Conservation (phyloP, 2,113 vertebrate genomes). For the Chelonoidis abingdonii region DNA sequence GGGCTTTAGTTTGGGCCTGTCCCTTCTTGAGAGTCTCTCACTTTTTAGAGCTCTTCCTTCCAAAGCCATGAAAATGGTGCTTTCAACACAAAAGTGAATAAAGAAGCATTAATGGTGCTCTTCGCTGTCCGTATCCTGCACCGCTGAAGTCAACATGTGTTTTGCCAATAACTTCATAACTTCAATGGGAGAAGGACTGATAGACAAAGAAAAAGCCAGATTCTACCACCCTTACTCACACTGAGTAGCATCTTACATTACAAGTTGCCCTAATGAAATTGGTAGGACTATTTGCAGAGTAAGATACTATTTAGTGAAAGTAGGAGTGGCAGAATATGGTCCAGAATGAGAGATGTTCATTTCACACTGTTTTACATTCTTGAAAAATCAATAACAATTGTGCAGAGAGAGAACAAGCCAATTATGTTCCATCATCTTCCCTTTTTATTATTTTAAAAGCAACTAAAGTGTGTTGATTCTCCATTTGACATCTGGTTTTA, state of each 20-base stretch:
- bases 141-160: not conserved
- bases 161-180: not conserved
- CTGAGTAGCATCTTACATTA: not conserved
- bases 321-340: not conserved
- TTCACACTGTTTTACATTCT: not conserved
- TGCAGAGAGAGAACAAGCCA: not conserved
- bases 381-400: conserved; percentile 41
- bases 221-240: not conserved
- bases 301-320: not conserved
- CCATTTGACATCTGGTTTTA: conserved; percentile 27
- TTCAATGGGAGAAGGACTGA: not conserved
- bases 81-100: not conserved
- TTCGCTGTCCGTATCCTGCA: not conserved
- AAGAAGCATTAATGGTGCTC: not conserved
- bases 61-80: not conserved
- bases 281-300: fast-evolving
- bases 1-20: not conserved
- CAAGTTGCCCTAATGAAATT: not conserved
- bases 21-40: not conserved
- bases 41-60: not conserved
- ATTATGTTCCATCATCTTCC: conserved; percentile 20
- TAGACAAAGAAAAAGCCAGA: not conserved
- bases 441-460: conserved; percentile 25
- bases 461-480: not conserved
- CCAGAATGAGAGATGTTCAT: not conserved